Base-by-base conservation (phyloP, 2,888 invertebrate genomes). In the Andrena flavipes region DNA sequence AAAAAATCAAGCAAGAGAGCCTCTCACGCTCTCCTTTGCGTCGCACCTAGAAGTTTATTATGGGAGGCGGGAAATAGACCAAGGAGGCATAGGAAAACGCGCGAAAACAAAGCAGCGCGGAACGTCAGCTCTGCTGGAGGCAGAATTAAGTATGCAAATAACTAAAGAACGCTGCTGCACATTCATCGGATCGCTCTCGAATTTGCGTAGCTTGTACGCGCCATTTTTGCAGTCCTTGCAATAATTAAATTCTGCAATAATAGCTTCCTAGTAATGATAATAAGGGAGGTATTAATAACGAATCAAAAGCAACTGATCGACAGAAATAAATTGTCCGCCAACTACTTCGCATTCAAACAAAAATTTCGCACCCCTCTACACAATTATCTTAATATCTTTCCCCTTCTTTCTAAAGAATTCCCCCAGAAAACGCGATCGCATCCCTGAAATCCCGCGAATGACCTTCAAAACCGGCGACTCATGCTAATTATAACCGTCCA, bases 11-110 rank as follows among this genome's bases (percentile, higher is more conserved):
- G 78, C 77, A 73, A 78, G 64, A 76, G 42, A 62, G 68, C 72
- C 71, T 68, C 68, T 76, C 76, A 76, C 71, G 76, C 82, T 80
- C 71, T 76, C 70, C 56, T 80, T 72, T 72, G 59, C 80, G 70
- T 67, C 64, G 67, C 33, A 56, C 51, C 72, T 81, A 75, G 60
- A 54, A 75, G 80, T 42, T 69, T 74, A 70, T 80, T 72, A 76
- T 67, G 56, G 64, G 33, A 49, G 16, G 64, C 63, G 63, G 71
- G 59, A 72, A 82, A 76, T 72, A 72, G 67, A 80, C 63, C 67
- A 74, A 68, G 71, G 67, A 26, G 64, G 59, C 56, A 73, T 56
- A 67, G 56, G 29, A 73, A 65, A 77, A 33, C 42, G 59, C 63
- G 42, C 30, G 54, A n/a, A 62, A 67, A 26, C 23, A 72, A 72